phyloP scores from a whole-genome alignment of 1,140 invertebrate genomes.

The Drosophila ercepeae region DNA sequence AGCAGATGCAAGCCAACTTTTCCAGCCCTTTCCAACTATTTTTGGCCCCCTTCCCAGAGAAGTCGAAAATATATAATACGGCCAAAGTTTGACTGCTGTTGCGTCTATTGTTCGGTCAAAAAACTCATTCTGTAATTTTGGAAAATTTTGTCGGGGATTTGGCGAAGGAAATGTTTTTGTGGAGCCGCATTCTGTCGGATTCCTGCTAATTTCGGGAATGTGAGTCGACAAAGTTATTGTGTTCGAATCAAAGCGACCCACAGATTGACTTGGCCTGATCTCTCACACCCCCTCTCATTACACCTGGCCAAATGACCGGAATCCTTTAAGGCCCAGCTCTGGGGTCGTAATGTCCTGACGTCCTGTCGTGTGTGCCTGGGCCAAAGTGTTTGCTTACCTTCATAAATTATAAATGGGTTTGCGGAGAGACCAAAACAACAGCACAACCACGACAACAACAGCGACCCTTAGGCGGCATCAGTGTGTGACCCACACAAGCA shows the following conservation, averaged over 20 bases:
- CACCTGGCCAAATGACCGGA: constrained; percentile 28
- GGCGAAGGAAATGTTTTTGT: constrained; percentile 18
- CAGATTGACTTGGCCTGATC: constrained; percentile 51
- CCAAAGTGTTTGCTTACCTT: constrained; percentile 78
- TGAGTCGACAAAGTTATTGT: constrained; percentile 48
- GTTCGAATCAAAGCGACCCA: constrained; percentile 40
- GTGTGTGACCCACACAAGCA: constrained; percentile 25
- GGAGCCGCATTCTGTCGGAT: constrained; percentile 32
- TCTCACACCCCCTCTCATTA: constrained; percentile 15
- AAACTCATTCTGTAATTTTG: constrained; percentile 41
- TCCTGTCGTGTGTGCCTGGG: constrained; percentile 24
- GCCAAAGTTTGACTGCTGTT: constrained; percentile 55
- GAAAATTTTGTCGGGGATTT: constrained; percentile 21
- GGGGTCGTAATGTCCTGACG: constrained; percentile 31
- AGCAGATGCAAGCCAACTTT: constrained; percentile 36
- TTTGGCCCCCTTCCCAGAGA: not conserved
- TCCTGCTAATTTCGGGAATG: constrained; percentile 65
- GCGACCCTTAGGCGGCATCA: constrained; percentile 11
- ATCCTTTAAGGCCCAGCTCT: constrained; percentile 55
- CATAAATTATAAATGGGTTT: constrained; percentile 78
- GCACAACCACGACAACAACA: constrained; percentile 18
- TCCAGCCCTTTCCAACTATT: constrained; percentile 1
- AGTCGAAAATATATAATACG: constrained; percentile 39
- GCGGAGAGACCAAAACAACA: constrained; percentile 53
- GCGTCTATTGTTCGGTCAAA: constrained; percentile 40